A percentile compares a stretch with the other conserved stretches of the same genome.
Conservation (phyloP, 2,113 vertebrate genomes). For the Himantopus leucocephalus region DNA sequence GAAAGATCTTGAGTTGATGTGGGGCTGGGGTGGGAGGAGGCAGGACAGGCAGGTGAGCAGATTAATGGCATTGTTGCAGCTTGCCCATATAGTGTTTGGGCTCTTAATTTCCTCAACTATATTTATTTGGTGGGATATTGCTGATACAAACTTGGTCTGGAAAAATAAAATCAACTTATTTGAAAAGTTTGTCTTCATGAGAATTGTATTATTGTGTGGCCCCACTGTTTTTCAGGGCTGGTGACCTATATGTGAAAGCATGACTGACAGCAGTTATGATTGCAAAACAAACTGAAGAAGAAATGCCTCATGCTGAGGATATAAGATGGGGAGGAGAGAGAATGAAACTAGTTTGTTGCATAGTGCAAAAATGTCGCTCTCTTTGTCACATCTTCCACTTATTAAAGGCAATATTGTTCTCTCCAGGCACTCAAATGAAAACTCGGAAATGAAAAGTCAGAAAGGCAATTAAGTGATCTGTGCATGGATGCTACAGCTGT, state of each 20-base stretch:
- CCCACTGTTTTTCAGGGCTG: neutral
- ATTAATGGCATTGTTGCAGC: constrained; percentile 21
- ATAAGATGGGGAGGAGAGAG: neutral
- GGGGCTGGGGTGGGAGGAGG: constrained; percentile 23
- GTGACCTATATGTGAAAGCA: neutral
- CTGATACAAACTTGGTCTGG: neutral
- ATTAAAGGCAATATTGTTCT: neutral
- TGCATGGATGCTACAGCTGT: neutral
- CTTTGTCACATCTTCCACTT: neutral
- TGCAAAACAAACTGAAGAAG: neutral
- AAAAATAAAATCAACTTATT: neutral
- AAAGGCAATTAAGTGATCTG: neutral
- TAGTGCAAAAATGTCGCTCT: neutral
- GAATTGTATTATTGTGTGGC: neutral
- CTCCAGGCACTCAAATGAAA: neutral
- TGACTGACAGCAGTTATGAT: neutral
- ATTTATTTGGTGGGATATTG: neutral
- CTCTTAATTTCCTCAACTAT: neutral
- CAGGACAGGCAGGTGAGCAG: constrained; percentile 31
- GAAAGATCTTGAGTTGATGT: constrained; percentile 26
- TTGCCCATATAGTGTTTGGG: neutral
- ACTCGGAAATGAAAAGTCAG: neutral
- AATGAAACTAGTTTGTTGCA: neutral
- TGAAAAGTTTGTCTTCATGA: neutral
- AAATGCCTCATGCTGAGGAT: neutral